Evolutionary conservation across 2,888 invertebrate species (phyloP).

Genomic region (Hipparchia sbordonii): DNA sequence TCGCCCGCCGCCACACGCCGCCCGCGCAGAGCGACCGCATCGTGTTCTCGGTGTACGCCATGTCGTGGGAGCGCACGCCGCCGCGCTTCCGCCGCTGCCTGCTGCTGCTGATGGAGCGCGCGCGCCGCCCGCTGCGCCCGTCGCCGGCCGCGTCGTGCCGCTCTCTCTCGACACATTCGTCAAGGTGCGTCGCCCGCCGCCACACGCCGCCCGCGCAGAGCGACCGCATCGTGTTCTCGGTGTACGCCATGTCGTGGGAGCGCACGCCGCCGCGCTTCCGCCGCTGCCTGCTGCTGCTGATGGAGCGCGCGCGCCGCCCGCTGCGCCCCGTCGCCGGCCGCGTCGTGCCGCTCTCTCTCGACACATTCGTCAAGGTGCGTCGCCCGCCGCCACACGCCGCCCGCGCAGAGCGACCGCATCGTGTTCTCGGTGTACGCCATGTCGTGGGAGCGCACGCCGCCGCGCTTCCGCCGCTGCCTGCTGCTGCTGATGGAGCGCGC

Average conservation of each 20-base stretch:
- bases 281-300: slow-evolving; percentile 66
- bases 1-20: slow-evolving; percentile 47
- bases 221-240: slow-evolving; percentile 60
- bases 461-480: slow-evolving; percentile 57
- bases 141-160: not conserved
- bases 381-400: not conserved
- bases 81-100: slow-evolving; percentile 68
- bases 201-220: slow-evolving; percentile 60
- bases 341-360: slow-evolving; percentile 76
- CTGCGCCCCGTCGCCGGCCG: slow-evolving; percentile 74
- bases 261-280: slow-evolving; percentile 48
- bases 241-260: slow-evolving; percentile 68
- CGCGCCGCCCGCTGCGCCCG: slow-evolving; percentile 62
- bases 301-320: slow-evolving; percentile 73
- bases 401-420: too few relatives aligned
- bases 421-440: slow-evolving; percentile 60
- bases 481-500: slow-evolving; percentile 59
- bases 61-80: slow-evolving; percentile 48
- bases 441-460: slow-evolving; percentile 54
- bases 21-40: too few relatives aligned
- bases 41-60: too few relatives aligned
- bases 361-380: slow-evolving; percentile 71
- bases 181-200: not conserved
- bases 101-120: slow-evolving; percentile 66
- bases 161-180: not conserved